A percentile compares a stretch with the other conserved stretches of the same genome.
phyloP scores from a whole-genome alignment of 1,140 invertebrate species.

The Venustaconcha ellipsiformis region DNA sequence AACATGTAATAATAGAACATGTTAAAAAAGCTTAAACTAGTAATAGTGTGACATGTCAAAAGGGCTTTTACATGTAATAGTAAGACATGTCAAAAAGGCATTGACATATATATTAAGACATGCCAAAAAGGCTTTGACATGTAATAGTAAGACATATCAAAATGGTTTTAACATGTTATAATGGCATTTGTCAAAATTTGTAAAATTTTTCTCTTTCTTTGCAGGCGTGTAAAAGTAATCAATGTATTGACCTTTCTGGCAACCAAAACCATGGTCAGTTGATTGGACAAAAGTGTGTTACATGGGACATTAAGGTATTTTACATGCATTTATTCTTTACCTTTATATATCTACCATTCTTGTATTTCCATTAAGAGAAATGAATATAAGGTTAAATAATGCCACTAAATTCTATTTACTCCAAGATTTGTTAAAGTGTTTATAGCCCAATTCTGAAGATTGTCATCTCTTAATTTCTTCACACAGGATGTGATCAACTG shows the following conservation, averaged over 20 bases:
- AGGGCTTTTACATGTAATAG: no score
- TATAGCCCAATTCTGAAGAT: background rate
- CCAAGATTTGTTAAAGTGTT: conserved; percentile 1
- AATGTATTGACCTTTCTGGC: conserved; percentile 73
- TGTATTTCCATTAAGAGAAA: background rate
- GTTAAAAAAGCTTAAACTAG: no score
- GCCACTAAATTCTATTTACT: background rate
- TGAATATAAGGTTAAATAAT: background rate
- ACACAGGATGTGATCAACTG: conserved; percentile 72
- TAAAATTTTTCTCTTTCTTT: conserved; percentile 47
- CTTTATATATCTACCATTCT: background rate
- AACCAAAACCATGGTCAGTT: conserved; percentile 71
- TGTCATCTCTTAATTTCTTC: conserved; percentile 21
- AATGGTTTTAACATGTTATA: no score
- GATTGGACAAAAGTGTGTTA: conserved; percentile 66
- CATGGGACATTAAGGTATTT: conserved; percentile 70
- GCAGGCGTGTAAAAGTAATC: conserved; percentile 70
- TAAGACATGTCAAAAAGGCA: no score
- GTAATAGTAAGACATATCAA: no score
- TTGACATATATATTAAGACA: no score
- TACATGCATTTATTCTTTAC: background rate
- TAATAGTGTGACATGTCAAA: no score
- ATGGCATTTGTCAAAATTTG: background rate
- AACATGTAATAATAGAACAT: no score
- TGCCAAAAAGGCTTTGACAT: no score